Percentiles rank a stretch among this genome's conserved stretches.
These are phyloP conservation scores for Suricata suricatta DNA, from an alignment of 2,113 vertebrate species.

Conservation along the genomic window DNA sequence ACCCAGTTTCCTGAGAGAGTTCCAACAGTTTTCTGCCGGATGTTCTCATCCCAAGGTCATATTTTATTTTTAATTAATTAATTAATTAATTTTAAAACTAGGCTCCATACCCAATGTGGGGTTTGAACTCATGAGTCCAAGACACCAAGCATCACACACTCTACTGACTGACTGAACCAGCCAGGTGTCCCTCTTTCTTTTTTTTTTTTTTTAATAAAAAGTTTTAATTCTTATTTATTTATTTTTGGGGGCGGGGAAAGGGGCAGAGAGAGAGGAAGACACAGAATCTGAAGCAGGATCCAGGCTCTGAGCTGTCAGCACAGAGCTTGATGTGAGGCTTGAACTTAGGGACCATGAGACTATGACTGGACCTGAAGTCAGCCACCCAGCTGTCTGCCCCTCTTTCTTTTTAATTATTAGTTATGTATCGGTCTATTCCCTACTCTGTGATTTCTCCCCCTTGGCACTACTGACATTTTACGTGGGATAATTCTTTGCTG, in stretches of 20 bases:
- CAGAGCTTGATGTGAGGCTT: background rate
- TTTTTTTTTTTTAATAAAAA: background rate
- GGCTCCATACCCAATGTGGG: background rate
- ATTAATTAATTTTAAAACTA: background rate
- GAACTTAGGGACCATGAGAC: background rate
- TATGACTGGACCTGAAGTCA: background rate
- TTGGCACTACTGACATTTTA: background rate
- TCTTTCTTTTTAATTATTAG: background rate
- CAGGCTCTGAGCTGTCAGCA: background rate
- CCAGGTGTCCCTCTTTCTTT: background rate
- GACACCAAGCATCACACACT: background rate
- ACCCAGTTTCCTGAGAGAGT: background rate
- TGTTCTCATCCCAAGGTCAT: background rate
- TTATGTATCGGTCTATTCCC: background rate
- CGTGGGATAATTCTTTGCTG: background rate
- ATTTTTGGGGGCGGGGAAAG: background rate
- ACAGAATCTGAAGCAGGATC: background rate
- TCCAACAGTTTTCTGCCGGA: background rate
- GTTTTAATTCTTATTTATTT: background rate
- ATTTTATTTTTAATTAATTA: background rate
- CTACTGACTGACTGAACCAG: background rate
- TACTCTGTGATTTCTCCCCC: background rate
- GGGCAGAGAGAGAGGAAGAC: background rate
- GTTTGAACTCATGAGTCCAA: background rate
- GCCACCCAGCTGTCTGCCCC: background rate